Evolutionary conservation across 2,113 vertebrate genomes (phyloP).

Genomic region (Etia nguti): DNA sequence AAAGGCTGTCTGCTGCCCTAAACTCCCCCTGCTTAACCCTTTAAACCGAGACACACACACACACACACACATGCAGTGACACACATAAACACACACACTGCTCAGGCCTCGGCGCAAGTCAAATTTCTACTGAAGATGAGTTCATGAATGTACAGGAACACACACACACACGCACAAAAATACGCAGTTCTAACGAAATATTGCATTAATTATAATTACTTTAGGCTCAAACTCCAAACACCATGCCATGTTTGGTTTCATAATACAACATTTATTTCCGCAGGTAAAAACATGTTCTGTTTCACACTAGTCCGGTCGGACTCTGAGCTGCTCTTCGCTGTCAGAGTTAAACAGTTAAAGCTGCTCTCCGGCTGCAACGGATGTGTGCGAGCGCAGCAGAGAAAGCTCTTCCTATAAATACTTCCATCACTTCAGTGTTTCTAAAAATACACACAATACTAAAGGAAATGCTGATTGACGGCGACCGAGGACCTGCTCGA

Average conservation of each 20-base stretch:
- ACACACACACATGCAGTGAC: conserved; percentile 28
- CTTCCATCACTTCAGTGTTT: conserved; percentile 44
- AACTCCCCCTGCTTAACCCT: conserved; percentile 72
- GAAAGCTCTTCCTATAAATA: conserved; percentile 58
- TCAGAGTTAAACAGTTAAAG: neutral
- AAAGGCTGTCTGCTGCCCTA: conserved; percentile 78
- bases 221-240: neutral
- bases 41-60: conserved; percentile 46
- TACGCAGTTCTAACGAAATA: neutral
- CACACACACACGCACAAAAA: neutral
- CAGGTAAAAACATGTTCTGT: neutral
- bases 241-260: neutral
- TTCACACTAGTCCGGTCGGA: neutral
- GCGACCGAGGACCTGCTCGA: neutral
- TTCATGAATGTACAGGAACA: neutral
- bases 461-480: conserved; percentile 48
- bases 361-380: conserved; percentile 13
- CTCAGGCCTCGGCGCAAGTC: neutral
- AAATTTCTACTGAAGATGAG: neutral
- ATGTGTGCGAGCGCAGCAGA: conserved; percentile 6
- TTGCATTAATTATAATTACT: neutral
- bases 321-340: neutral
- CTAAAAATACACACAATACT: conserved; percentile 64
- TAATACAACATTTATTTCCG: neutral
- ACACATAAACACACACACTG: conserved; percentile 15